A percentile compares a stretch with the other conserved stretches of the same genome.
Evolutionary conservation across 1,140 invertebrate species (phyloP).

Genomic region (Trypoxylus dichotomus): DNA sequence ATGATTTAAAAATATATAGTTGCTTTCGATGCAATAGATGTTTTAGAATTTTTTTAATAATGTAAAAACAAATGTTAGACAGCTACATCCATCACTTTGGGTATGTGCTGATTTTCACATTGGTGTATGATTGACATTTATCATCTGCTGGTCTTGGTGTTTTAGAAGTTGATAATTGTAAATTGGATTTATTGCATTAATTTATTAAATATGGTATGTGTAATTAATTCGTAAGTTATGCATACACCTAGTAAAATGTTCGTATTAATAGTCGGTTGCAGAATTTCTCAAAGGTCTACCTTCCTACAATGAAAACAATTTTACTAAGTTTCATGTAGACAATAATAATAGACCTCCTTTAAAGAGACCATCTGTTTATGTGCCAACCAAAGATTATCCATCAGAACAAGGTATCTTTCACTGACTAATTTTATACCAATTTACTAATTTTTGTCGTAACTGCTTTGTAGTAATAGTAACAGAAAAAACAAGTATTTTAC

Average conservation of each 20-base stretch:
- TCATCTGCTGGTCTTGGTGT: conserved; percentile 6
- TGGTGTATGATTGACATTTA: conserved; percentile 14
- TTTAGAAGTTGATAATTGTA: neutral
- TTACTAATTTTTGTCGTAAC: conserved; percentile 36
- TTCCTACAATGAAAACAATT: conserved; percentile 88
- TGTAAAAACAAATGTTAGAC: no score
- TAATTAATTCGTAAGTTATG: neutral
- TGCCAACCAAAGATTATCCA: conserved; percentile 86
- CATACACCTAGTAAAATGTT: neutral
- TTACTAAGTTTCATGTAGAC: conserved; percentile 85
- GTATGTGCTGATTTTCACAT: neutral
- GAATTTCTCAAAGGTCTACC: conserved; percentile 91
- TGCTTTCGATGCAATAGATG: no score
- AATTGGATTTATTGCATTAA: neutral
- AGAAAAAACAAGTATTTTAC: conserved; percentile 90
- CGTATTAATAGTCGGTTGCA: conserved; percentile 67
- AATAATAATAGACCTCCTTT: conserved; percentile 79
- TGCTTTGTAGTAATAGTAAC: conserved; percentile 84
- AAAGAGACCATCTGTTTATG: conserved; percentile 85
- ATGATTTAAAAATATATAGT: no score
- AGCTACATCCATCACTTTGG: no score
- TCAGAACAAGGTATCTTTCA: conserved; percentile 78
- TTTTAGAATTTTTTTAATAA: no score
- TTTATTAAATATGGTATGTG: neutral
- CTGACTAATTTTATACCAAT: conserved; percentile 29